Evolutionary conservation across 2,797 vertebrate species (phyloP).

Genomic region (Lates japonicus): DNA sequence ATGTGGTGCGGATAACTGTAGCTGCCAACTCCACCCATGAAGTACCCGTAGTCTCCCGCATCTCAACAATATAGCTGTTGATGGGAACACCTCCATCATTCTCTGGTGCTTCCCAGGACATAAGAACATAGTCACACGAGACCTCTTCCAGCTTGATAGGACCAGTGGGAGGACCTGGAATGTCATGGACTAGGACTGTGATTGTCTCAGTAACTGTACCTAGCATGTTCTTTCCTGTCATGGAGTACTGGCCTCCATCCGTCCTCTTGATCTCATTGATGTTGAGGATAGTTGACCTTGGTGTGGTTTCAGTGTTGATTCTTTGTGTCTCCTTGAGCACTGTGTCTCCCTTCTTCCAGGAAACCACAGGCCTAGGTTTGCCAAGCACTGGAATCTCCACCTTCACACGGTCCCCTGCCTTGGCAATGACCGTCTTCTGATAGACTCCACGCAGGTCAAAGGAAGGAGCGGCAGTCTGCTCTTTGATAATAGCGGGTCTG

Average conservation of each 20-base stretch:
- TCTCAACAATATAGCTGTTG: conserved; percentile 97
- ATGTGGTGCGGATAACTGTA: conserved; percentile 97
- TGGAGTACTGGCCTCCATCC: conserved; percentile 93
- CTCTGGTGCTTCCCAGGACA: conserved; percentile 97
- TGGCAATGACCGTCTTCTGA: conserved; percentile 94
- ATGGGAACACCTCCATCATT: conserved; percentile 98
- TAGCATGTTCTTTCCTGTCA: conserved; percentile 95
- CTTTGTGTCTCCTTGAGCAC: conserved; percentile 95
- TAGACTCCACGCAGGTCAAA: conserved; percentile 96
- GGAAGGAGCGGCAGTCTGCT: conserved; percentile 93
- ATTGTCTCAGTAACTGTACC: conserved; percentile 94
- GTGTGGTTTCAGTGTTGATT: conserved; percentile 94
- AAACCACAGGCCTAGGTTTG: conserved; percentile 94
- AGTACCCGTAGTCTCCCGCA: conserved; percentile 97
- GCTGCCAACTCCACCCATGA: conserved; percentile 95
- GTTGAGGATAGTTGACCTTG: conserved; percentile 95
- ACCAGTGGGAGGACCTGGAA: conserved; percentile 96
- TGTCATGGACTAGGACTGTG: conserved; percentile 95
- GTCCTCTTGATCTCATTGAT: conserved; percentile 92
- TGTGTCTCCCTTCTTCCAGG: conserved; percentile 94
- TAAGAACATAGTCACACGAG: conserved; percentile 94
- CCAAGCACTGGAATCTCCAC: conserved; percentile 97
- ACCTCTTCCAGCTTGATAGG: conserved; percentile 97
- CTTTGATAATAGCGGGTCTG: conserved; percentile 93
- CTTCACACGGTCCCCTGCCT: conserved; percentile 97